These are phyloP conservation scores for Orius laevigatus DNA, from an alignment of 1,140 invertebrate genomes.

Conservation along the genomic window DNA sequence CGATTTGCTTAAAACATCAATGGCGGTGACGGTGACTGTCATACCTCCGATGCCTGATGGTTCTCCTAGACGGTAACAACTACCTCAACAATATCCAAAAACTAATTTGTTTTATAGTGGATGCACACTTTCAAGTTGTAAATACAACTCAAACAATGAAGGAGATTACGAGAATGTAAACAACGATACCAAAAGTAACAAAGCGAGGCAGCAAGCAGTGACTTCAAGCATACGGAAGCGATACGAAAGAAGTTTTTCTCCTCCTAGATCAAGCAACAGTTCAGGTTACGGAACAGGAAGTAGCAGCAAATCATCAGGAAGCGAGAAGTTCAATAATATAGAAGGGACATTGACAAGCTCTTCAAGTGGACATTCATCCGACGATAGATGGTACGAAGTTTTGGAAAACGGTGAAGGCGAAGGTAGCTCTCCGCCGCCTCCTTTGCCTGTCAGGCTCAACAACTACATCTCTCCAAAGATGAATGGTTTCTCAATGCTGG, in stretches of 20 bases:
- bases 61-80: conserved; percentile 37
- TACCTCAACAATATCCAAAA: neutral
- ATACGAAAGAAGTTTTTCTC: conserved; percentile 59
- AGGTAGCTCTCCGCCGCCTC: conserved; percentile 32
- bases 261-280: conserved; percentile 64
- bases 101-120: conserved; percentile 34
- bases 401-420: conserved; percentile 24
- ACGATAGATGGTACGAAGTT: conserved; percentile 48
- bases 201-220: conserved; percentile 31
- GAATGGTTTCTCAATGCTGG: conserved; percentile 10
- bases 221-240: conserved; percentile 41
- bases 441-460: conserved; percentile 28
- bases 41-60: conserved; percentile 59
- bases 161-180: conserved; percentile 56
- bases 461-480: conserved; percentile 19
- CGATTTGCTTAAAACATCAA: conserved; percentile 78
- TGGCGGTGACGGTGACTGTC: conserved; percentile 66
- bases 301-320: conserved; percentile 47
- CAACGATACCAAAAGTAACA: conserved; percentile 24
- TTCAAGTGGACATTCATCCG: conserved; percentile 46
- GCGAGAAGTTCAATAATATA: conserved; percentile 23
- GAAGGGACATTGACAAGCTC: conserved; percentile 33
- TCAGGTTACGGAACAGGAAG: conserved; percentile 72
- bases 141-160: conserved; percentile 44
- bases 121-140: conserved; percentile 49